phyloP scores from a whole-genome alignment of 2,797 vertebrate genomes.

The Helostoma temminkii region DNA sequence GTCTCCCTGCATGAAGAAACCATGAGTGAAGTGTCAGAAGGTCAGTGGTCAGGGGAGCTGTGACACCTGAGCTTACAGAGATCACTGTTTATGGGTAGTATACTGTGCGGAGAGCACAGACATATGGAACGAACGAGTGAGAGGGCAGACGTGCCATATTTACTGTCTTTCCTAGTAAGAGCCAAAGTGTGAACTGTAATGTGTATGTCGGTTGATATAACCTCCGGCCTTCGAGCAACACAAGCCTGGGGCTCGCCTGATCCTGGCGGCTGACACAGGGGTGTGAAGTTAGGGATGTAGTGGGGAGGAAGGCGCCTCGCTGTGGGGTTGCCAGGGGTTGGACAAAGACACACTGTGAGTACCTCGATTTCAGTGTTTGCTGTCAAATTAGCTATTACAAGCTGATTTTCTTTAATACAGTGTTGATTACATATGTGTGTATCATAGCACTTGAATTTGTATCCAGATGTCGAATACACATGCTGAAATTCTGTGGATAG shows the following conservation, averaged over 20 bases:
- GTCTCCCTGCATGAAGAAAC: slow-evolving; percentile 23
- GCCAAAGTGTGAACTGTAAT: slow-evolving; percentile 82
- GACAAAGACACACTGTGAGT: slow-evolving; percentile 85
- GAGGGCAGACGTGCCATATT: slow-evolving; percentile 72
- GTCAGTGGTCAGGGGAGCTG: slow-evolving; percentile 69
- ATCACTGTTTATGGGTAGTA: slow-evolving; percentile 60
- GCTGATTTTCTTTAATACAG: slow-evolving; percentile 47
- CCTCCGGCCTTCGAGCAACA: slow-evolving; percentile 80
- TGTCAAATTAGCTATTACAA: slow-evolving; percentile 76
- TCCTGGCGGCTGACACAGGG: slow-evolving; percentile 80
- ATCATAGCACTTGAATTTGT: slow-evolving; percentile 38
- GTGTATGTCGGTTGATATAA: slow-evolving; percentile 87
- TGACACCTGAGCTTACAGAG: slow-evolving; percentile 66
- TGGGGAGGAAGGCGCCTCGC: slow-evolving; percentile 67
- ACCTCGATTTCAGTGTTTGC: slow-evolving; percentile 74
- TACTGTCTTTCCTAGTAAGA: slow-evolving; percentile 78
- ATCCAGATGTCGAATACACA: slow-evolving; percentile 21
- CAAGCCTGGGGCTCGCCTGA: slow-evolving; percentile 78
- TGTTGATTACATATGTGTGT: slow-evolving; percentile 51
- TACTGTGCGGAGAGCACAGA: slow-evolving; percentile 20
- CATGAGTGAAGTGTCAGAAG: slow-evolving; percentile 56
- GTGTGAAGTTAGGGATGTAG: slow-evolving; percentile 81
- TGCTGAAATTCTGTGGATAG: background rate
- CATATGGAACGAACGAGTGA: slow-evolving; percentile 9
- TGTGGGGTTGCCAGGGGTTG: slow-evolving; percentile 53